Conservation (phyloP, 2,797 vertebrate species). For the Simalia tracyae region DNA sequence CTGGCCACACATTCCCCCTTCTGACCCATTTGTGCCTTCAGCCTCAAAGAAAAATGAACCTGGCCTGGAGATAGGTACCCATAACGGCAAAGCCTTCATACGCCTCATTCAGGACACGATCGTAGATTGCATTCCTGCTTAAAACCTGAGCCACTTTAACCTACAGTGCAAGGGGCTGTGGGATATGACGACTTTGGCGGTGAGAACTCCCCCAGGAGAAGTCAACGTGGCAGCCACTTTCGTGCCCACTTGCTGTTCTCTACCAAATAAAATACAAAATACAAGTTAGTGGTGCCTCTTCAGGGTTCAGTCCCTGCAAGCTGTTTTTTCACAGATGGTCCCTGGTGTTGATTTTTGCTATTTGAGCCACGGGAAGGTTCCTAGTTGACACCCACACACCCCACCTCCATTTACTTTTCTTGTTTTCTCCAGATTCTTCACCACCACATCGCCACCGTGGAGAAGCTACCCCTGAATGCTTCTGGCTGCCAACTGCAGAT, state of each 20-base stretch:
- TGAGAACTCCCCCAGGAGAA: not conserved
- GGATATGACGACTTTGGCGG: not conserved
- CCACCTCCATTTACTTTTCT: not conserved
- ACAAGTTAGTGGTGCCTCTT: not conserved
- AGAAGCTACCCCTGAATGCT: conserved; percentile 74
- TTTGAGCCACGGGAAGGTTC: no score
- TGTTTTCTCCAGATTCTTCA: conserved; percentile 73
- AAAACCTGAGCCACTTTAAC: conserved; percentile 7
- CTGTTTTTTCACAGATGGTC: not conserved
- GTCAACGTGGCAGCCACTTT: not conserved
- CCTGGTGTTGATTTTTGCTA: not conserved
- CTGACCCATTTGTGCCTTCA: not conserved
- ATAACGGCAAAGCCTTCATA: not conserved
- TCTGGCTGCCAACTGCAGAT: conserved; percentile 77
- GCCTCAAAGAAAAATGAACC: not conserved
- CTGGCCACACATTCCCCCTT: not conserved
- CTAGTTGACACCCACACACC: not conserved
- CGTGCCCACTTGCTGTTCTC: not conserved
- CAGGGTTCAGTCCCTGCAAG: not conserved
- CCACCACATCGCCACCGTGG: conserved; percentile 78
- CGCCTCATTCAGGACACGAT: not conserved
- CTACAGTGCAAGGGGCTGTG: not conserved
- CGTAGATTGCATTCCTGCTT: not conserved
- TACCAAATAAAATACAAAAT: not conserved
- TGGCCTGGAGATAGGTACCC: not conserved